Evolutionary conservation across 2,888 invertebrate species (phyloP).

Genomic region (Calephelis perditalis): DNA sequence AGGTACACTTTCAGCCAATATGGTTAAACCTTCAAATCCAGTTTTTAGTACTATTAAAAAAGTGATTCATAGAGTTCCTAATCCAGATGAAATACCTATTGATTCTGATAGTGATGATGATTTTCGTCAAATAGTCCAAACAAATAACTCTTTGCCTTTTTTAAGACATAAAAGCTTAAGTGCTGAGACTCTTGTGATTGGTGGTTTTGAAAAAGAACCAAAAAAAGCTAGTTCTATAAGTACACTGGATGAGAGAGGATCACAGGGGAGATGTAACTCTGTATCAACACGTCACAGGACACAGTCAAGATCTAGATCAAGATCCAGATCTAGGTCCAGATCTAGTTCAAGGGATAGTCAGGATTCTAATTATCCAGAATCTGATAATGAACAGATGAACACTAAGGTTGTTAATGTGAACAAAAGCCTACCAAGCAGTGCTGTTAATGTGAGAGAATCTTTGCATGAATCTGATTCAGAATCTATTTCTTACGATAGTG

Average conservation of each 20-base stretch:
- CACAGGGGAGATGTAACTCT: constrained; percentile 44
- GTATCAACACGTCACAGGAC: constrained; percentile 44
- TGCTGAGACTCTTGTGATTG: constrained; percentile 54
- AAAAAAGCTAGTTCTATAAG: constrained; percentile 39
- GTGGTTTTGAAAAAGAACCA: constrained; percentile 37
- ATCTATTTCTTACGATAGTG: constrained; percentile 61
- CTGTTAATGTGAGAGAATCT: constrained; percentile 35
- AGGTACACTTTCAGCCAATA: not conserved
- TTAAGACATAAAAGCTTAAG: constrained; percentile 48
- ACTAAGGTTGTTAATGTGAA: constrained; percentile 35
- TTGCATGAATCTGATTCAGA: constrained; percentile 55
- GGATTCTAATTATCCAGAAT: constrained; percentile 54
- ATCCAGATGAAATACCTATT: constrained; percentile 64
- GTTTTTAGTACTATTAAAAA: constrained; percentile 28
- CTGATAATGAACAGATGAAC: constrained; percentile 45
- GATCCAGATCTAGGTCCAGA: constrained; percentile 42
- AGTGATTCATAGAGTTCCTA: constrained; percentile 40
- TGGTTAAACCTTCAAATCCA: constrained; percentile 6
- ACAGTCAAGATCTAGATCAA: constrained; percentile 56
- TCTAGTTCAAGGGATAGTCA: constrained; percentile 55
- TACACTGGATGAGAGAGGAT: constrained; percentile 41
- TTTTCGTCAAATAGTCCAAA: constrained; percentile 30
- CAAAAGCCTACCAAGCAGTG: constrained; percentile 28
- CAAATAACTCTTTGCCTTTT: constrained; percentile 30
- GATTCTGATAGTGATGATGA: constrained; percentile 55